Conservation (phyloP, 2,113 vertebrate species). For the Pyrgilauda ruficollis region DNA sequence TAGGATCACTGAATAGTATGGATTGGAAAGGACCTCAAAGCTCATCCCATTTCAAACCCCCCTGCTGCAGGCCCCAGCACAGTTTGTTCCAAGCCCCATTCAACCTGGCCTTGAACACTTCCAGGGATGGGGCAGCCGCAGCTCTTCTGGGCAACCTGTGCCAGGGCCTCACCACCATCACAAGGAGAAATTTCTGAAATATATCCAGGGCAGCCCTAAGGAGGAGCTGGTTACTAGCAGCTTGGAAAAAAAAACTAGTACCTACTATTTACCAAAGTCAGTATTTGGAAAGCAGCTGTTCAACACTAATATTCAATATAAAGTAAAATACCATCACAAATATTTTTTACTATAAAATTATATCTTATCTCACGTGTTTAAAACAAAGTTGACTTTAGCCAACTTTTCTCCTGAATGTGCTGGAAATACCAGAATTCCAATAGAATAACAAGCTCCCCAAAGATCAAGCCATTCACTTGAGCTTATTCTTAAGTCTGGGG, state of each 20-base stretch:
- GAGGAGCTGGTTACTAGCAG: neutral
- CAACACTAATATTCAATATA: neutral
- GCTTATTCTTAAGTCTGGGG: neutral
- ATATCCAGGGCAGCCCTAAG: neutral
- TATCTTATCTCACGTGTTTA: neutral
- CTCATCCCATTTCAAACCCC: neutral
- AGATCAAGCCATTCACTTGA: neutral
- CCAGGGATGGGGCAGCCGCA: neutral
- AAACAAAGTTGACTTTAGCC: neutral
- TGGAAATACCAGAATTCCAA: neutral
- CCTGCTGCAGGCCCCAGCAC: neutral
- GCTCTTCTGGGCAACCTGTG: neutral
- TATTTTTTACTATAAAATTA: neutral
- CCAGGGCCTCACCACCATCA: neutral
- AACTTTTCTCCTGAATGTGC: neutral
- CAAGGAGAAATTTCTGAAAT: neutral
- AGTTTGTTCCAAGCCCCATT: accelerated
- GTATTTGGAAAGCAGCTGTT: neutral
- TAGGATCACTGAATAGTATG: neutral
- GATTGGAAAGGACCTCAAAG: neutral
- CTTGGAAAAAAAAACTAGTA: neutral
- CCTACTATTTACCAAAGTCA: neutral
- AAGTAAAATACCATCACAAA: neutral
- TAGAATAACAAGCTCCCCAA: neutral
- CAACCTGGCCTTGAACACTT: neutral